phyloP scores from a whole-genome alignment of 1,140 invertebrate species.

The Lasaia peninsularis region DNA sequence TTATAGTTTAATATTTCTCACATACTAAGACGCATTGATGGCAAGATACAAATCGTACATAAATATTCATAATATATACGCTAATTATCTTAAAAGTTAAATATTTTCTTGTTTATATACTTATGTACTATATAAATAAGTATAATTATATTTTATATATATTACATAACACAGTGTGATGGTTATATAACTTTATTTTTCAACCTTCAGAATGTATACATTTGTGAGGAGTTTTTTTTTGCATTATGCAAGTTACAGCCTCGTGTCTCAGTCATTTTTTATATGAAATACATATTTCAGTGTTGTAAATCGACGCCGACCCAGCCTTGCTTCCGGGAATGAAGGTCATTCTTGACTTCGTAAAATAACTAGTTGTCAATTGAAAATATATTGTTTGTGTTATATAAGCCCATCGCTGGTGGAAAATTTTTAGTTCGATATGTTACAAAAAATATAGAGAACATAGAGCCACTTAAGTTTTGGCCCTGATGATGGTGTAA shows the following conservation, averaged over 20 bases:
- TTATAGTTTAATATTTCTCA: no score
- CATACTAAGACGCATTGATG: no score
- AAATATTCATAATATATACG: no score
- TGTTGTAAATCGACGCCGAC: slow-evolving; percentile 10
- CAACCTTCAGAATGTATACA: slow-evolving; percentile 6
- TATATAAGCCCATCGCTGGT: background rate
- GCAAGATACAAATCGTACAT: no score
- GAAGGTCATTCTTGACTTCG: slow-evolving; percentile 7
- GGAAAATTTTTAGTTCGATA: background rate
- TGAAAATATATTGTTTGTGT: background rate
- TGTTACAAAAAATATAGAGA: background rate
- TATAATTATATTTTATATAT: background rate
- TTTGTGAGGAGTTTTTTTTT: background rate
- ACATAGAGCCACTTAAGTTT: no score
- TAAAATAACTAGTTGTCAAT: slow-evolving; percentile 4
- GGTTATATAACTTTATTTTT: slow-evolving; percentile 10
- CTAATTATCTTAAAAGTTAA: no score
- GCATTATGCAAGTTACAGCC: background rate
- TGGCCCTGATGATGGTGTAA: no score
- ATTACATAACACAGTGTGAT: background rate
- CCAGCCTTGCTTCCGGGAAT: slow-evolving; percentile 6
- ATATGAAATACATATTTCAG: slow-evolving; percentile 11
- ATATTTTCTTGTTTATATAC: no score
- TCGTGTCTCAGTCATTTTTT: slow-evolving; percentile 1
- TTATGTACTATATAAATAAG: no score